Evolutionary conservation across 2,888 invertebrate genomes (phyloP).

Genomic region (Acleris holmiana): DNA sequence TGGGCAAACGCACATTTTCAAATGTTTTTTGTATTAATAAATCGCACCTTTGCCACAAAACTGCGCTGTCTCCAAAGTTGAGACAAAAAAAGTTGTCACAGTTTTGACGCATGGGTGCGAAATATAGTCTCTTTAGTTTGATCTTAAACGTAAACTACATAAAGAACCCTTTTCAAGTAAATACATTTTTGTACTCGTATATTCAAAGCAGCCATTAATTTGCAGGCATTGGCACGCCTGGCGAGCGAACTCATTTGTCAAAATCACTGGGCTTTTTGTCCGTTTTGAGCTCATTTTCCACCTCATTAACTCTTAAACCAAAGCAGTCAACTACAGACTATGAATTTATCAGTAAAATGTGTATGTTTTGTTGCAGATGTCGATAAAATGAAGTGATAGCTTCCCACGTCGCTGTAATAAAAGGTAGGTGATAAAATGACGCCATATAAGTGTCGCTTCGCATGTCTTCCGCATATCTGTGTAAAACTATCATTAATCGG

Average conservation of each 20-base stretch:
- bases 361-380: constrained; percentile 51
- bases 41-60: too few relatives aligned
- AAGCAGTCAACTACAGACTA: constrained; percentile 31
- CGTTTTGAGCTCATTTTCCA: constrained; percentile 37
- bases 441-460: constrained; percentile 15
- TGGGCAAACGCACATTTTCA: too few relatives aligned
- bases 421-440: constrained; percentile 33
- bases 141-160: too few relatives aligned
- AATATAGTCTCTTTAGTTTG: too few relatives aligned
- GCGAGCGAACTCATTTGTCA: constrained; percentile 44
- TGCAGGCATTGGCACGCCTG: constrained; percentile 36
- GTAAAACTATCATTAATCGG: constrained; percentile 12
- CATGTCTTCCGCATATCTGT: constrained; percentile 6
- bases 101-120: too few relatives aligned
- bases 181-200: constrained; percentile 13
- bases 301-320: constrained; percentile 34
- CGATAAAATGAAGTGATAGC: constrained; percentile 39
- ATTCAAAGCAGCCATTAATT: constrained; percentile 38
- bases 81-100: too few relatives aligned
- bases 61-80: too few relatives aligned
- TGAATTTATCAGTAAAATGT: constrained; percentile 30
- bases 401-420: constrained; percentile 32
- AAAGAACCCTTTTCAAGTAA: constrained; percentile 13
- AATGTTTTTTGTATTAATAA: too few relatives aligned
- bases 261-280: constrained; percentile 42